phyloP scores from a whole-genome alignment of 1,140 invertebrate genomes.

The Metopolophium dirhodum region DNA sequence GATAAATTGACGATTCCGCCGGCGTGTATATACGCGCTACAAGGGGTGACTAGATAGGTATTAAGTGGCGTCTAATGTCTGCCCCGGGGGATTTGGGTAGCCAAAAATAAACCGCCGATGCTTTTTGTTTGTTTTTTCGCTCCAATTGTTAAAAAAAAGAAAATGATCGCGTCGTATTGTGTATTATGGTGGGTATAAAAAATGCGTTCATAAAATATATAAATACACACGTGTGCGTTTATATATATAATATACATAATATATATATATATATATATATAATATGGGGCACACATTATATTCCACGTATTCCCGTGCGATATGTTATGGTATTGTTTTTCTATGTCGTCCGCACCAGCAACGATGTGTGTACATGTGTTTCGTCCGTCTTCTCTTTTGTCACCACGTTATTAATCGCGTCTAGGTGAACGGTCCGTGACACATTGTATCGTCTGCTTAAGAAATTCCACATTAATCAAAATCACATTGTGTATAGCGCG shows the following conservation, averaged over 20 bases:
- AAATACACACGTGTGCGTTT: background rate
- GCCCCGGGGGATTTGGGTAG: constrained; percentile 22
- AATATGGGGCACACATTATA: background rate
- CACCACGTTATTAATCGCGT: constrained; percentile 55
- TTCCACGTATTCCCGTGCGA: background rate
- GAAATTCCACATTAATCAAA: constrained; percentile 53
- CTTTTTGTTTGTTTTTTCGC: constrained; percentile 37
- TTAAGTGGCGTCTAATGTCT: constrained; percentile 57
- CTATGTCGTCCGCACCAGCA: constrained; percentile 31
- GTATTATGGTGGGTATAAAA: background rate
- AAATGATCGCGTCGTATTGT: constrained; percentile 15
- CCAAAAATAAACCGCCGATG: constrained; percentile 40
- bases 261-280: background rate
- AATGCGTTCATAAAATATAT: background rate
- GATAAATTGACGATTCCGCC: constrained; percentile 48
- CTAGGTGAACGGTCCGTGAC: constrained; percentile 57
- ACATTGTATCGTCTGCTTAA: constrained; percentile 30
- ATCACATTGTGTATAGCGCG: constrained; percentile 23
- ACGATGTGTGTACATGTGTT: background rate
- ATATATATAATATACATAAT: background rate
- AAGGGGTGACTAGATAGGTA: constrained; percentile 35
- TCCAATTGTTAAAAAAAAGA: constrained; percentile 15
- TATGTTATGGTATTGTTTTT: constrained; percentile 37
- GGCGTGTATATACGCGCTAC: background rate
- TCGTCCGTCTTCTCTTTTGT: constrained; percentile 35